These are phyloP conservation scores for Rhizoglyphus robini DNA, from an alignment of 1,140 invertebrate species.

Conservation along the genomic window DNA sequence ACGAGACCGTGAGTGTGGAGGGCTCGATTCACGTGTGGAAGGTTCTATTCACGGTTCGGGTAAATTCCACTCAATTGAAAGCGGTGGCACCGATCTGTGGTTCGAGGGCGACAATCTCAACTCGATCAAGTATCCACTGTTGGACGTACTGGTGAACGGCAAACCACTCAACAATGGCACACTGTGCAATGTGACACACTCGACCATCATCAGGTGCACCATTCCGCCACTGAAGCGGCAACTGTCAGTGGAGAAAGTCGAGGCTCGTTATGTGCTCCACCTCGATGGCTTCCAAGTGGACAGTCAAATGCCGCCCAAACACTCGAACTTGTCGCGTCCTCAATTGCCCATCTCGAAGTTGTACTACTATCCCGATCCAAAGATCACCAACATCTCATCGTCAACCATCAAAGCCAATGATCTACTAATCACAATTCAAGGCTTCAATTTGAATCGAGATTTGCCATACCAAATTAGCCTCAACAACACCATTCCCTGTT, in stretches of 20 bases:
- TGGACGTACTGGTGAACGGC: neutral
- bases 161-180: neutral
- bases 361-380: too few relatives aligned
- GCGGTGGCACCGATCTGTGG: neutral
- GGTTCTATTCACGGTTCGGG: too few relatives aligned
- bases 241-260: neutral
- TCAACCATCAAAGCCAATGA: too few relatives aligned
- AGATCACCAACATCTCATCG: too few relatives aligned
- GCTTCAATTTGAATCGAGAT: too few relatives aligned
- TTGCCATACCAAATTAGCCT: too few relatives aligned
- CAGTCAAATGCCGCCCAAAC: too few relatives aligned
- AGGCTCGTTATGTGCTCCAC: neutral
- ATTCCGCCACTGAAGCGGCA: neutral
- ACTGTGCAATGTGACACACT: neutral
- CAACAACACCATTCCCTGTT: too few relatives aligned
- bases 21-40: neutral
- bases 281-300: neutral
- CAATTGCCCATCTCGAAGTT: too few relatives aligned
- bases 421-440: too few relatives aligned
- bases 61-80: neutral
- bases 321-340: too few relatives aligned
- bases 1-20: neutral
- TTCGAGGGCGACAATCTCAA: neutral
- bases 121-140: neutral
- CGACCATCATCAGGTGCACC: neutral